phyloP scores from a whole-genome alignment of 2,113 vertebrate species.

The Probosciger aterrimus region DNA sequence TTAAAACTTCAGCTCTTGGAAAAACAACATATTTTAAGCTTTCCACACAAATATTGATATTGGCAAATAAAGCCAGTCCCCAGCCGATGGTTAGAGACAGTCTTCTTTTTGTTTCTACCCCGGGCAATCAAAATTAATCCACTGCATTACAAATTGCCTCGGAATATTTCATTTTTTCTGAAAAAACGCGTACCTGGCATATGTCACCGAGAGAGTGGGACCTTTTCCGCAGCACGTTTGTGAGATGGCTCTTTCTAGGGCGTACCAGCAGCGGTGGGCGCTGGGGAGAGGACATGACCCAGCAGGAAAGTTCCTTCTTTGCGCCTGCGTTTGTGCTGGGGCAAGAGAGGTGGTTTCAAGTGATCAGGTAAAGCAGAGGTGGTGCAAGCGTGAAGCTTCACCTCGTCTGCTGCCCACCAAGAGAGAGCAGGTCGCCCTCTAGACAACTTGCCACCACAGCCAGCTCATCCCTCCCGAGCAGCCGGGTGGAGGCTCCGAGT shows the following conservation, averaged over 20 bases:
- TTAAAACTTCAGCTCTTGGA: constrained; percentile 61
- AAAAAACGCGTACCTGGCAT: background rate
- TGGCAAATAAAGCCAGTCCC: constrained; percentile 65
- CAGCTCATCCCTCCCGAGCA: background rate
- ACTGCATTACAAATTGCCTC: constrained; percentile 33
- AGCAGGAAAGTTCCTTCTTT: background rate
- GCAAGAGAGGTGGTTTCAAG: background rate
- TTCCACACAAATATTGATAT: constrained; percentile 77
- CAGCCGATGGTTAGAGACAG: constrained; percentile 49
- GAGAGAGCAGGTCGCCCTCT: background rate
- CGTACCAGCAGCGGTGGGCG: background rate
- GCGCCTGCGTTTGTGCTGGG: background rate
- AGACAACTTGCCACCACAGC: background rate
- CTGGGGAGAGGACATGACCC: background rate
- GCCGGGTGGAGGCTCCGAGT: background rate
- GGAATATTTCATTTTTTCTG: constrained; percentile 22
- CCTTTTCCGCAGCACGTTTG: background rate
- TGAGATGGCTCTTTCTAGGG: background rate
- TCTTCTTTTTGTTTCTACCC: constrained; percentile 59
- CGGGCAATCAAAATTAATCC: constrained; percentile 49
- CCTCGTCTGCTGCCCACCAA: background rate
- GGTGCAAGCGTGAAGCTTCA: background rate
- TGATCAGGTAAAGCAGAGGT: background rate
- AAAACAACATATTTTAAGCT: constrained; percentile 75
- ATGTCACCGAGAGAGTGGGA: background rate